Base-by-base conservation (phyloP, 2,888 invertebrate genomes). In the Callyntrura guangdongensis region DNA sequence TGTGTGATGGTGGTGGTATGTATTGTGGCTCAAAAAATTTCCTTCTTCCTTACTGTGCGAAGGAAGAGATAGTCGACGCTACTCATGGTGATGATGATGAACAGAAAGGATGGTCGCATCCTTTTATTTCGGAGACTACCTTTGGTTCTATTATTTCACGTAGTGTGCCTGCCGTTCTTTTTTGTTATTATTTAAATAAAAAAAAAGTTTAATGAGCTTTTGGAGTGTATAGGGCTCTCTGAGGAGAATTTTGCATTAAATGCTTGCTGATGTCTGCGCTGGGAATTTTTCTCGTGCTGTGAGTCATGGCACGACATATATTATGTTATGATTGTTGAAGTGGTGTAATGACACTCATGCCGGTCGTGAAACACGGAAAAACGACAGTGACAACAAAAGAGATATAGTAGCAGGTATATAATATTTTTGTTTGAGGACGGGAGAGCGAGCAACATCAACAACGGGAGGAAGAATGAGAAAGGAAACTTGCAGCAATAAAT, bases 221-320 rank as follows among this genome's bases (percentile, higher is more conserved):
- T 59, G 12, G 49, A 79, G 87, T 87, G 53, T 53, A 81, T 81
- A 87, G 88, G 88, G 61, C 88, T 88, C 87, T 87, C 59, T 12
- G 67, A 64, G 79, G 88, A 82, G 81, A 81, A 82, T 88, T 88
- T 88, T 82, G 88, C 88, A 88, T 88, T 88, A 88, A 88, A 82
- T 88, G 88, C 82, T 88, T 82, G 88, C 36, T 88, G 88, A 88
- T 88, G 82, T 72, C 82, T 88, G 72, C 47, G 88, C 59, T 82
- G 88, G 88, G 88, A 88, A 56, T 82, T 82, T 64, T 87, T 53
- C 67, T 86, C 88, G 82, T 82, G 82, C 88, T 88, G 82, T 82
- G 88, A 88, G 88, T 82, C 82, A 82, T 88, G 88, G 82, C 88
- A 88, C 88, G 88, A 88, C 82, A 88, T 59, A 49, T 17, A 87